Evolutionary conservation across 1,140 invertebrate genomes (phyloP).

Genomic region (Sinella curviseta): DNA sequence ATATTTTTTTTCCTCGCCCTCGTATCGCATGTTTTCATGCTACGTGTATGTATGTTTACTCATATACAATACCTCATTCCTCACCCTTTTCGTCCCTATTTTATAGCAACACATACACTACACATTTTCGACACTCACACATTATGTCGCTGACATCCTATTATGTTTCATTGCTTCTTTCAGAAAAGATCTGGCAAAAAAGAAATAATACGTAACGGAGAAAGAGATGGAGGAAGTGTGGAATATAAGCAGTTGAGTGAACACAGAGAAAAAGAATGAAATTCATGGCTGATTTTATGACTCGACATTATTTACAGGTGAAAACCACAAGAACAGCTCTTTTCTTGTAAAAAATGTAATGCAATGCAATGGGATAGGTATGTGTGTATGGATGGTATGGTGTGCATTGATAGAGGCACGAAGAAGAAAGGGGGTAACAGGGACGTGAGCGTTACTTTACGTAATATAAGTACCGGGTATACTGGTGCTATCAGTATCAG

Average conservation of each 20-base stretch:
- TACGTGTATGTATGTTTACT: too few species aligned
- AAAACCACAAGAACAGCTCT: slow-evolving; percentile 11
- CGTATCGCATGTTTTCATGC: too few species aligned
- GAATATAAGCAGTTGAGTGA: background rate
- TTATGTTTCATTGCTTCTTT: slow-evolving; percentile 5
- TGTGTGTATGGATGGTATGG: too few species aligned
- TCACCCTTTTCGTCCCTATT: too few species aligned
- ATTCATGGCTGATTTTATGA: slow-evolving; percentile 23
- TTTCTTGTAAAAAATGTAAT: slow-evolving; percentile 5
- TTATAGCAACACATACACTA: too few species aligned
- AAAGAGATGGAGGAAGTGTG: background rate
- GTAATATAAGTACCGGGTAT: too few species aligned
- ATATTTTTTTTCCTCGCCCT: background rate
- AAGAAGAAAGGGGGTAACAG: background rate
- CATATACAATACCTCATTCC: background rate
- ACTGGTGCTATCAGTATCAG: background rate
- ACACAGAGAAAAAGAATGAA: slow-evolving; percentile 9
- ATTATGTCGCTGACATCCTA: slow-evolving; percentile 12
- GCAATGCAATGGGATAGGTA: background rate
- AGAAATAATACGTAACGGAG: background rate
- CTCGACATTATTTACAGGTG: slow-evolving; percentile 23
- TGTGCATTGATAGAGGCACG: background rate
- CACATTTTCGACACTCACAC: too few species aligned
- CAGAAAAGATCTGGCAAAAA: background rate
- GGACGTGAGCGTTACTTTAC: background rate